Percentiles rank a stretch among this genome's conserved stretches.
phyloP scores from a whole-genome alignment of 2,888 invertebrate genomes.

The Phortica magna region DNA sequence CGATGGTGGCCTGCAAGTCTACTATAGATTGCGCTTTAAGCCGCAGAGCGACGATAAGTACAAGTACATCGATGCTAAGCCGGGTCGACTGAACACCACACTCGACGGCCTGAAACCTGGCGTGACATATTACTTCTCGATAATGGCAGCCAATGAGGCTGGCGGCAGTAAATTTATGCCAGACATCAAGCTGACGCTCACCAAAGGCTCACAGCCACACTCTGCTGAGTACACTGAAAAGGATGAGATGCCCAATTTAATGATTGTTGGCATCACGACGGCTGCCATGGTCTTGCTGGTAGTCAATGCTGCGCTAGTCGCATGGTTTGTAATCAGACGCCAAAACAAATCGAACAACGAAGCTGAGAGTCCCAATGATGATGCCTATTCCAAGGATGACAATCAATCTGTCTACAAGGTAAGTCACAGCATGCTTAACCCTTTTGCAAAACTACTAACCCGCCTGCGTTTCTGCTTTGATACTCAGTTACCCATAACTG shows the following conservation, averaged over 20 bases:
- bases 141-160: conserved; percentile 76
- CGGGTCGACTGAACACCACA: conserved; percentile 67
- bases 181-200: conserved; percentile 67
- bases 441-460: conserved; percentile 19
- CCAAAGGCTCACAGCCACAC: conserved; percentile 70
- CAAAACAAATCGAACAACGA: conserved; percentile 74
- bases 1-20: conserved; percentile 74
- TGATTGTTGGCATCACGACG: conserved; percentile 75
- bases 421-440: conserved; percentile 29
- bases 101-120: conserved; percentile 71
- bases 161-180: conserved; percentile 74
- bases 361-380: conserved; percentile 72
- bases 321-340: conserved; percentile 75
- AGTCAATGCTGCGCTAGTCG: conserved; percentile 73
- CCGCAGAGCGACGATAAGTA: conserved; percentile 73
- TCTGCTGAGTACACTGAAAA: conserved; percentile 74
- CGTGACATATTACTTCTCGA: conserved; percentile 70
- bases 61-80: conserved; percentile 69
- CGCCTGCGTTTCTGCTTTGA: conserved; percentile 36
- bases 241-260: conserved; percentile 75
- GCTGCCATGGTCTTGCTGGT: conserved; percentile 74
- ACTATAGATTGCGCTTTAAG: conserved; percentile 71
- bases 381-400: conserved; percentile 76
- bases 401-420: conserved; percentile 76
- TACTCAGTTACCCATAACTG: conserved; percentile 72